Evolutionary conservation across 2,113 vertebrate species (phyloP), one percentile per base, ranked within the genome.

Genomic region (Ceratotherium simum): DNA sequence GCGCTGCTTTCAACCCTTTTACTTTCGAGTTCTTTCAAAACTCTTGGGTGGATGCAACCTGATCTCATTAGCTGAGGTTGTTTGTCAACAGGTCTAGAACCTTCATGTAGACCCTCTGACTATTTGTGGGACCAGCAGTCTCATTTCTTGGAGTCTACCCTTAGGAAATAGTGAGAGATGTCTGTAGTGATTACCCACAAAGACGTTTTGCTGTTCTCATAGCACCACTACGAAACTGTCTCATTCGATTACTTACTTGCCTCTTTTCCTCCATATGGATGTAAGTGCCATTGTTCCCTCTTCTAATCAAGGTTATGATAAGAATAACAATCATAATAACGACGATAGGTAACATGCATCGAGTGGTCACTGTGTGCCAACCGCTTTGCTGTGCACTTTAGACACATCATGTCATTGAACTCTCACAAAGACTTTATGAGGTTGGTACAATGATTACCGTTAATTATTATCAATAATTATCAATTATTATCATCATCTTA

Each of bases 1-100:
- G 18, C 75, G 31, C 64, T 58, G 60, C 20, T 85, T 95, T 67
- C 85, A 70, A 80, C 80, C 87, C 76, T 48, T 96, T 92, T 13
- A 64, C 76, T 76, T 95, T 90, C 39, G 81, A 73, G 42, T 73
- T 88, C 76, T 93, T 91, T 91, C 33, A 46, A 73, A 91, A 92
- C 56, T 73, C 79, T 76, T 78, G 67, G 33, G 21, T 58, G 20
- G 69, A 65, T 78, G 58, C 78, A 75, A 69, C 31, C 3, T 62
- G 42, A 88, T 65, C 42, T 51, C 58, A 33, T 64, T 18, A 75
- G 20, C 25, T 90, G 48, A 86, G 27, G 25, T 62, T 25, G 4
- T 82, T 56, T 48, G 9, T 62, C 62, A 60, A 70, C 25, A 67
- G 73, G 11, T 72, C 62, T 92, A 64, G 20, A 95, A 67, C 18